A percentile compares a stretch with the other conserved stretches of the same genome.
Evolutionary conservation across 2,113 vertebrate species (phyloP).

Genomic region (Holacanthus passer): DNA sequence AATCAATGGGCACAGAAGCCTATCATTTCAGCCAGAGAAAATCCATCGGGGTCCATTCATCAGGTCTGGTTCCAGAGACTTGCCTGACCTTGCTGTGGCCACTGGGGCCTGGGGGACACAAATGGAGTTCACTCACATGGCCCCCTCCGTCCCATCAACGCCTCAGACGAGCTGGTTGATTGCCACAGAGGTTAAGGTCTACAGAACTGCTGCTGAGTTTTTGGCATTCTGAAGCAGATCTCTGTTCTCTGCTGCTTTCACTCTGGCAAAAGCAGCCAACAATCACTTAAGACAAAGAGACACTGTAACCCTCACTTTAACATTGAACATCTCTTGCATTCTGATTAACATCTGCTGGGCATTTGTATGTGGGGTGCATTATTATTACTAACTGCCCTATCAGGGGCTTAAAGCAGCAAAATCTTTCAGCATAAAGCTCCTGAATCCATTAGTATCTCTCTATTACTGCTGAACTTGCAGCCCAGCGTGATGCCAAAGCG

Average conservation of each 20-base stretch:
- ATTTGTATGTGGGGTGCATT: constrained; percentile 30
- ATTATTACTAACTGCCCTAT: background rate
- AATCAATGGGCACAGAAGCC: constrained; percentile 44
- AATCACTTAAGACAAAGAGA: background rate
- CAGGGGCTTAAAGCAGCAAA: background rate
- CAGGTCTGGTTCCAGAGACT: constrained; percentile 36
- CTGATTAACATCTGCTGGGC: constrained; percentile 7
- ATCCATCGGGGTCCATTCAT: constrained; percentile 45
- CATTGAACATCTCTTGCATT: background rate
- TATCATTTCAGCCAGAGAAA: constrained; percentile 45
- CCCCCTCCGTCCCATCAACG: constrained; percentile 6
- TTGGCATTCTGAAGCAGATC: background rate
- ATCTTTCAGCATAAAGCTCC: background rate
- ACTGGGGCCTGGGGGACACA: constrained; percentile 27
- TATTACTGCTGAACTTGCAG: constrained; percentile 1
- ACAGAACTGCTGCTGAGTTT: constrained; percentile 11
- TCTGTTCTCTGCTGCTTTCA: background rate
- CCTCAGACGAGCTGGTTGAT: constrained; percentile 39
- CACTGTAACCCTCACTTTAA: background rate
- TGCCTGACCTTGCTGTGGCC: constrained; percentile 45
- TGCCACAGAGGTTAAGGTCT: constrained; percentile 43
- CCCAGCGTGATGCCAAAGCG: too few species aligned
- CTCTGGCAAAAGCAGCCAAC: constrained; percentile 3
- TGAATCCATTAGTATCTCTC: constrained; percentile 8
- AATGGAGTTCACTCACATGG: constrained; percentile 20